Evolutionary conservation across 1,140 invertebrate genomes (phyloP).

Genomic region (Drosophila miranda): DNA sequence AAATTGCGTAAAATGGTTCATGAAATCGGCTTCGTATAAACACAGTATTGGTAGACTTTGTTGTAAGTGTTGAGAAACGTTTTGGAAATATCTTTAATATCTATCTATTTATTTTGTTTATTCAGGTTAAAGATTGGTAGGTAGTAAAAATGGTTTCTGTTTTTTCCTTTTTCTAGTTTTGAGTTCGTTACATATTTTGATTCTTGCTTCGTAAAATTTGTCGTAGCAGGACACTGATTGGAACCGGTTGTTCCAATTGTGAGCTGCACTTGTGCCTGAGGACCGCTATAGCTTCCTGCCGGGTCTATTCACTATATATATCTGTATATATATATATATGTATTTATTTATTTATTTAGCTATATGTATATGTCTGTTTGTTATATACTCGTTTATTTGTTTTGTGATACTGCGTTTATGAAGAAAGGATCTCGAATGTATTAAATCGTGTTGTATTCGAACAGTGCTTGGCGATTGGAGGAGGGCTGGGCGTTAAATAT

Average conservation of each 20-base stretch:
- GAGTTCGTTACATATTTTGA: constrained; percentile 47
- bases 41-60: constrained; percentile 15
- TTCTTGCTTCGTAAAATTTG: constrained; percentile 43
- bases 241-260: constrained; percentile 15
- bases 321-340: constrained; percentile 21
- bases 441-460: constrained; percentile 55
- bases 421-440: constrained; percentile 27
- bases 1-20: no score
- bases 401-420: constrained; percentile 72
- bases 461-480: constrained; percentile 27
- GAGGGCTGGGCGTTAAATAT: constrained; percentile 13
- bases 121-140: constrained; percentile 39
- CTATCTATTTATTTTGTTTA: constrained; percentile 38
- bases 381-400: constrained; percentile 42
- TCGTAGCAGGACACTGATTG: constrained; percentile 30
- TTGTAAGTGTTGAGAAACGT: constrained; percentile 31
- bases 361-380: constrained; percentile 16
- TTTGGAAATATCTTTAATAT: constrained; percentile 30
- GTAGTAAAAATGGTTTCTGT: constrained; percentile 35
- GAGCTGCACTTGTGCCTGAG: constrained; percentile 46
- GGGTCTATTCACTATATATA: constrained; percentile 43
- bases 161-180: constrained; percentile 21
- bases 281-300: constrained; percentile 8
- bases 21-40: no score
- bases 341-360: constrained; percentile 40